Evolutionary conservation across 2,113 vertebrate genomes (phyloP).

Genomic region (Camelus dromedarius): DNA sequence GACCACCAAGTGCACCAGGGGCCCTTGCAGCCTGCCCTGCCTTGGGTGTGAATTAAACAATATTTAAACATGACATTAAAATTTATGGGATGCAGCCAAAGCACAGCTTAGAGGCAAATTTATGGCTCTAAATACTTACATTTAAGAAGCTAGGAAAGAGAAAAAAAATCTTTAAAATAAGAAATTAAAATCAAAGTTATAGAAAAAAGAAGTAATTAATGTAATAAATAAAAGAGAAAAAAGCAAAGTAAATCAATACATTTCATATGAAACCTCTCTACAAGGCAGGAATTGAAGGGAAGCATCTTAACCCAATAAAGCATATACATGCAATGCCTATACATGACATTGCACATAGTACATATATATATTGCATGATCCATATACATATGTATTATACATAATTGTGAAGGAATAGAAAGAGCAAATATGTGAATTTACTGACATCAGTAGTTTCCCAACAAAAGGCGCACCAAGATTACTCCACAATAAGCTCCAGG

Average conservation of each 20-base stretch:
- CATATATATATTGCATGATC: not conserved
- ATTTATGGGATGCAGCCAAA: not conserved
- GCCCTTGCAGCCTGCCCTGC: no score
- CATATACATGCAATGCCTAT: not conserved
- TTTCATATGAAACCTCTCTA: not conserved
- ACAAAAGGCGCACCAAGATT: not conserved
- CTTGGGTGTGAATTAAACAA: not conserved
- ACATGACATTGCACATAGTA: not conserved
- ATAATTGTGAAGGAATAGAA: not conserved
- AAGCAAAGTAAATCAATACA: not conserved
- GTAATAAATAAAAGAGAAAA: not conserved
- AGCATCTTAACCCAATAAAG: not conserved
- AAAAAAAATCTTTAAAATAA: not conserved
- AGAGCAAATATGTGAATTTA: not conserved
- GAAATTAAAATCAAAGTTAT: not conserved
- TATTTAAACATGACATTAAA: not conserved
- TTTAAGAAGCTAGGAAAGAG: not conserved
- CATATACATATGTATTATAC: not conserved
- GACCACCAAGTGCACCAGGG: no score
- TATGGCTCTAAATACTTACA: not conserved
- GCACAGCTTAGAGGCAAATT: slow-evolving; percentile 5
- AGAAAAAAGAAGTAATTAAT: not conserved
- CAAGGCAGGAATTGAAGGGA: not conserved
- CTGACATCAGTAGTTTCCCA: not conserved
- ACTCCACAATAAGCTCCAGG: not conserved